Percentiles rank a stretch among this genome's conserved stretches.
Evolutionary conservation across 2,113 vertebrate genomes (phyloP).

Genomic region (Synodontis membranacea): DNA sequence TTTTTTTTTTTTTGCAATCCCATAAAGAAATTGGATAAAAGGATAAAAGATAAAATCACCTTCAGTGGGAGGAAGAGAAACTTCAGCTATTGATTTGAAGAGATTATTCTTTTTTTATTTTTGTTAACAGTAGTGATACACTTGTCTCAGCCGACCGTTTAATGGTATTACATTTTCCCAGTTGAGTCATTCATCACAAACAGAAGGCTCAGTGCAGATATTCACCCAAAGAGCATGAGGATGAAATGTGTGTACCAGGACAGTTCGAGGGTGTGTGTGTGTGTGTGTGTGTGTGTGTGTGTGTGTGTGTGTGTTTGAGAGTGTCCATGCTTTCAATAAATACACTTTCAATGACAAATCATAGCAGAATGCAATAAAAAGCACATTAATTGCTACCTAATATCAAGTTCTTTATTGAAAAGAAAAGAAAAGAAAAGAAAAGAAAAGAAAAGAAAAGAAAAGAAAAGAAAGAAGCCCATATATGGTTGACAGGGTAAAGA

Average conservation of each 20-base stretch:
- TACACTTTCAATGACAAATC: slow-evolving; percentile 37
- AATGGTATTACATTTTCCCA: slow-evolving; percentile 73
- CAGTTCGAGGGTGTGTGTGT: neutral
- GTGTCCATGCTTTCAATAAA: slow-evolving; percentile 31
- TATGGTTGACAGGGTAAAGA: slow-evolving; percentile 43
- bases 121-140: slow-evolving; percentile 75
- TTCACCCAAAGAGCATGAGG: slow-evolving; percentile 40
- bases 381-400: slow-evolving; percentile 36
- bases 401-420: slow-evolving; percentile 40
- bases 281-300: neutral
- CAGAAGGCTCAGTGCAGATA: slow-evolving; percentile 65
- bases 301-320: neutral
- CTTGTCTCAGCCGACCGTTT: slow-evolving; percentile 70
- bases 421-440: neutral
- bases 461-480: neutral
- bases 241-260: neutral
- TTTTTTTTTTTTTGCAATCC: no score
- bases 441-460: neutral
- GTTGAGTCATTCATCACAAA: slow-evolving; percentile 73
- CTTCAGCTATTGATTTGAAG: slow-evolving; percentile 65
- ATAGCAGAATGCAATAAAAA: slow-evolving; percentile 44
- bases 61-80: slow-evolving; percentile 42
- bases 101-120: slow-evolving; percentile 76
- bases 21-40: slow-evolving; percentile 25
- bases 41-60: slow-evolving; percentile 65